These are phyloP conservation scores for Mus pahari DNA, from an alignment of 2,113 vertebrate species.

Conservation along the genomic window DNA sequence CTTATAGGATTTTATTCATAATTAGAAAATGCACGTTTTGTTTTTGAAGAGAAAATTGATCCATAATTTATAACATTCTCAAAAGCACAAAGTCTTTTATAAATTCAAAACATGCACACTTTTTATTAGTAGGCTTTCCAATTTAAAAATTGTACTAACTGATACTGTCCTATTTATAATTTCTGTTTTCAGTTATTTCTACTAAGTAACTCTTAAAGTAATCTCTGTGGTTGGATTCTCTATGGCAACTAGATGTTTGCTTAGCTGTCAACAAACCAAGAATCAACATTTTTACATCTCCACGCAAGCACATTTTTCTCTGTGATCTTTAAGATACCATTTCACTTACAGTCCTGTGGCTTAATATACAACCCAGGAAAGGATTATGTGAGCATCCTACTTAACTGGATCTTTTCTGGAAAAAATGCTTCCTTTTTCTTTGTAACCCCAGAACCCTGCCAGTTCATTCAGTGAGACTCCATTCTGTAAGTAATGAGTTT, in stretches of 20 bases:
- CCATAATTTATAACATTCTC: constrained; percentile 16
- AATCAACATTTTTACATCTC: constrained; percentile 42
- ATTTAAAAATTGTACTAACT: constrained; percentile 39
- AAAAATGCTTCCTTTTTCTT: not conserved
- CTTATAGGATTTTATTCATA: constrained; percentile 48
- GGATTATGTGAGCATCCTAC: not conserved
- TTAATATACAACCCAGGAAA: constrained; percentile 9
- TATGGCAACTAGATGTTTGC: constrained; percentile 45
- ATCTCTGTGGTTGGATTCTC: constrained; percentile 26
- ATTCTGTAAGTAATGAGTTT: not conserved
- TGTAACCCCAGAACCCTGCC: constrained; percentile 5
- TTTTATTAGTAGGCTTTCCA: not conserved
- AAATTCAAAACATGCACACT: constrained; percentile 43
- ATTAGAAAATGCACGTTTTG: constrained; percentile 37
- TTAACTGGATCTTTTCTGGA: not conserved
- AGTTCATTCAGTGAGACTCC: constrained; percentile 19
- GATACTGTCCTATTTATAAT: not conserved
- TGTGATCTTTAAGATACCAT: constrained; percentile 1
- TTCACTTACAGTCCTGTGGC: not conserved
- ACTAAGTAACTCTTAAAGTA: constrained; percentile 39
- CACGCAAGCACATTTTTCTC: not conserved
- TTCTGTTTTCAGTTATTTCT: constrained; percentile 57
- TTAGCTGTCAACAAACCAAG: constrained; percentile 57
- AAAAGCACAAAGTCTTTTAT: constrained; percentile 14
- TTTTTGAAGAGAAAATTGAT: constrained; percentile 55